These are phyloP conservation scores for Gulo gulo DNA, from an alignment of 2,113 vertebrate species.

Conservation along the genomic window DNA sequence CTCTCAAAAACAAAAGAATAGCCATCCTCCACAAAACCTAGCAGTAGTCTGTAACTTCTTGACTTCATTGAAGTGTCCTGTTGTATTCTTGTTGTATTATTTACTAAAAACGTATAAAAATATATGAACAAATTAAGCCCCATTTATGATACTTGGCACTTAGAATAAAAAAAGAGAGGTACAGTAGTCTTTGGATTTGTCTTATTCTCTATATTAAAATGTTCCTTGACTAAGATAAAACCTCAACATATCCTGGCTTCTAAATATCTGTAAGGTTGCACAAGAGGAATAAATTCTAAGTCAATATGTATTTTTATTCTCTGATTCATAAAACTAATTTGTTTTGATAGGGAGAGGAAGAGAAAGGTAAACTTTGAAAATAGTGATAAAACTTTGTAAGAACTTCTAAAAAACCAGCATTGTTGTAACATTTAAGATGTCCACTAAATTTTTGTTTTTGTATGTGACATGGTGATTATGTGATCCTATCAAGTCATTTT, in stretches of 20 bases:
- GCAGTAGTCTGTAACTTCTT: not conserved
- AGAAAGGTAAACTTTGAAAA: conserved; percentile 18
- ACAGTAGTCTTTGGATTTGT: not conserved
- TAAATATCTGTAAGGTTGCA: not conserved
- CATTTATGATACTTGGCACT: not conserved
- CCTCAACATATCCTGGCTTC: not conserved
- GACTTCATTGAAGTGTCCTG: not conserved
- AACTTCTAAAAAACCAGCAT: not conserved
- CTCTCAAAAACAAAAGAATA: not conserved
- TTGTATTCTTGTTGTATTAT: not conserved
- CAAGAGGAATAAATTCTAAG: not conserved
- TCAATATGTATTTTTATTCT: not conserved
- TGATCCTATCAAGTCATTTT: not conserved
- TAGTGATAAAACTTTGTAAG: not conserved
- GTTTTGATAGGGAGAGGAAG: not conserved
- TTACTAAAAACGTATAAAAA: not conserved
- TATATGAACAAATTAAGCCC: not conserved
- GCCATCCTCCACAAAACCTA: not conserved
- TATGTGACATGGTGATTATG: not conserved
- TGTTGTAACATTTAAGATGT: not conserved
- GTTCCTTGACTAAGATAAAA: not conserved
- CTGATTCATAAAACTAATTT: not conserved
- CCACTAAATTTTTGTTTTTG: not conserved
- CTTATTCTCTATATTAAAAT: not conserved
- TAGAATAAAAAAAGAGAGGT: not conserved